A percentile compares a stretch with the other conserved stretches of the same genome.
Conservation (phyloP, 1,140 invertebrate species). For the Euwallacea fornicatus region DNA sequence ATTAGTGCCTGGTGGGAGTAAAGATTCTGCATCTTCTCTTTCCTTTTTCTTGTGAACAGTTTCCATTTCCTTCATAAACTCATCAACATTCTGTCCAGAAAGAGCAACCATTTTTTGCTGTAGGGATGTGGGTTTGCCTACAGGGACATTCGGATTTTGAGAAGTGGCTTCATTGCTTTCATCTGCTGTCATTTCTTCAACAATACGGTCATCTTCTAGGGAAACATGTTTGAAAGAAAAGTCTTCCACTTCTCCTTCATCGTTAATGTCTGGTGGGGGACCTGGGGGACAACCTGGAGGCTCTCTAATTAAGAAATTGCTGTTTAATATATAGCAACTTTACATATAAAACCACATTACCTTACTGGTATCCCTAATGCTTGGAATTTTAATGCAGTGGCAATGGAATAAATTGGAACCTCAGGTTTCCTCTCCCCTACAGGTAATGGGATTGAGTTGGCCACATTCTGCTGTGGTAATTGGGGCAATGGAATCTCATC, state of each 20-base stretch:
- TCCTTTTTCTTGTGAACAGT: constrained; percentile 77
- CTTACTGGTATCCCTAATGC: constrained; percentile 42
- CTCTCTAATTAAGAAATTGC: constrained; percentile 51
- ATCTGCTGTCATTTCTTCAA: constrained; percentile 13
- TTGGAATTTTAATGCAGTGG: constrained; percentile 52
- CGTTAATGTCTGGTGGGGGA: constrained; percentile 72
- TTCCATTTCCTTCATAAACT: constrained; percentile 90
- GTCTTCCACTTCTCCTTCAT: constrained; percentile 64
- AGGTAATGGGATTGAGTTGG: constrained; percentile 77
- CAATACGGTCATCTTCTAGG: constrained; percentile 43
- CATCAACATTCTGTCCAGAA: constrained; percentile 87
- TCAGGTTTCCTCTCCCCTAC: constrained; percentile 52
- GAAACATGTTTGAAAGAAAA: constrained; percentile 42
- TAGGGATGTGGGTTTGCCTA: constrained; percentile 68
- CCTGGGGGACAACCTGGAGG: constrained; percentile 88
- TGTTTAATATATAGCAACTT: constrained; percentile 18
- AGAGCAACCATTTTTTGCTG: constrained; percentile 84
- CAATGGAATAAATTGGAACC: constrained; percentile 53
- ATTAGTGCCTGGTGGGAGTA: constrained; percentile 47
- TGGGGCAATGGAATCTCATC: constrained; percentile 94
- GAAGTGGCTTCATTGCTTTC: not conserved
- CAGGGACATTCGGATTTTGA: not conserved
- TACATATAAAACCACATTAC: not conserved
- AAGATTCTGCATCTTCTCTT: constrained; percentile 59
- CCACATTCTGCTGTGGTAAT: constrained; percentile 49